Percentiles rank a stretch among this genome's conserved stretches.
These are phyloP conservation scores for Lydus trimaculatus DNA, from an alignment of 2,888 invertebrate species.

Conservation along the genomic window DNA sequence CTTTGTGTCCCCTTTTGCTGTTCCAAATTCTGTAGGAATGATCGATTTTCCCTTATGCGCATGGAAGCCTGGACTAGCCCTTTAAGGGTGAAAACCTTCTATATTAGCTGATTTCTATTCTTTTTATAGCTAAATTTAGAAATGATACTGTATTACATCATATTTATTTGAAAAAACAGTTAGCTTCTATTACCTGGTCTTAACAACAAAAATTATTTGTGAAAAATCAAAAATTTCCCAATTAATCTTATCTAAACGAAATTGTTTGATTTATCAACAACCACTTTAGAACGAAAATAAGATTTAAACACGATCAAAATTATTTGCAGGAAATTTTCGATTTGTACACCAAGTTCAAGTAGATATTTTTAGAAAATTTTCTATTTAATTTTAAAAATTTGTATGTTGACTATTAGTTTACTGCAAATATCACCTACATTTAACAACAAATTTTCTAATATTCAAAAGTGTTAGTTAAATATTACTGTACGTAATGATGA, in stretches of 20 bases:
- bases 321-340: too few relatives aligned
- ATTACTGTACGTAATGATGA: slow-evolving; percentile 10
- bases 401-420: background rate
- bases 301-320: too few relatives aligned
- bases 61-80: slow-evolving; percentile 25
- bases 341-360: too few relatives aligned
- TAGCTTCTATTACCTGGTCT: background rate
- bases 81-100: slow-evolving; percentile 3
- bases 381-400: background rate
- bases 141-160: slow-evolving; percentile 29
- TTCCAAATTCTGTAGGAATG: slow-evolving; percentile 5
- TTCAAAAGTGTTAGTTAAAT: background rate
- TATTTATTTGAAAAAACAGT: slow-evolving; percentile 12
- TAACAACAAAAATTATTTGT: background rate
- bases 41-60: slow-evolving; percentile 32
- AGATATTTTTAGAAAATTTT: background rate
- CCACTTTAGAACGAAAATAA: too few relatives aligned
- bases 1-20: slow-evolving; percentile 6
- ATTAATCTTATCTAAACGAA: background rate
- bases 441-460: slow-evolving; percentile 2
- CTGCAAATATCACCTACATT: background rate
- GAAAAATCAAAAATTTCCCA: background rate
- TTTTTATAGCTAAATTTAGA: slow-evolving; percentile 25
- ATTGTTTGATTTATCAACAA: too few relatives aligned
- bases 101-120: background rate